These are phyloP conservation scores for Amphipyra berbera DNA, from an alignment of 2,888 invertebrate genomes.

Conservation along the genomic window DNA sequence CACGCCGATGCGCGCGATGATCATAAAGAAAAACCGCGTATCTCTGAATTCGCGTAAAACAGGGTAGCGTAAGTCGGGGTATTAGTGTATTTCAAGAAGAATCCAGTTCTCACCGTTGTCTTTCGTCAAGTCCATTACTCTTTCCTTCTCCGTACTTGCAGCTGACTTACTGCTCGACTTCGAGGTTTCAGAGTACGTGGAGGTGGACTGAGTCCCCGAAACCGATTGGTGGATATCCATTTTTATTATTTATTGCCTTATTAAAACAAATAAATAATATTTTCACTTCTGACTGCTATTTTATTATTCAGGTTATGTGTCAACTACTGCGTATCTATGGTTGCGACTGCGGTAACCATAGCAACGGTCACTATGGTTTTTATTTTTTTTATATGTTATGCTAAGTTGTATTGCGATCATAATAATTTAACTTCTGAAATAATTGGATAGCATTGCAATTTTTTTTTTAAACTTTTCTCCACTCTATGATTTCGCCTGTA, in stretches of 20 bases:
- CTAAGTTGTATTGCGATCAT: background rate
- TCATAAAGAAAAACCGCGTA: too few relatives aligned
- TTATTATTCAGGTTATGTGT: background rate
- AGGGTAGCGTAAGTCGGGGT: too few relatives aligned
- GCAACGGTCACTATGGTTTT: conserved; percentile 9
- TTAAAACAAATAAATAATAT: conserved; percentile 6
- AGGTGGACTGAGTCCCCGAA: conserved; percentile 73
- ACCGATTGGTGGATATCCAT: conserved; percentile 60
- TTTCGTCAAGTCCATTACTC: conserved; percentile 75
- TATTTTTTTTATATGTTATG: background rate
- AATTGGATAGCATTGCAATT: too few relatives aligned
- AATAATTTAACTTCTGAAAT: too few relatives aligned
- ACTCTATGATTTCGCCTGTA: too few relatives aligned
- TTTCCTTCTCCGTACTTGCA: conserved; percentile 59
- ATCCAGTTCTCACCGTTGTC: conserved; percentile 72
- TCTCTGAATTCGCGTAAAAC: too few relatives aligned
- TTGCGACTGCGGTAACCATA: conserved; percentile 15
- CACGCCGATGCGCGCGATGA: too few relatives aligned
- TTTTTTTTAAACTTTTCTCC: too few relatives aligned
- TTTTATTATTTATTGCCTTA: background rate
- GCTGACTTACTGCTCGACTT: conserved; percentile 72
- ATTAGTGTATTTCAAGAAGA: too few relatives aligned
- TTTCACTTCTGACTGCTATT: background rate
- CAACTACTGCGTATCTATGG: too few relatives aligned
- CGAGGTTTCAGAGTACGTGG: conserved; percentile 74